Evolutionary conservation across 2,888 invertebrate genomes (phyloP).

Genomic region (Leptothorax acervorum): DNA sequence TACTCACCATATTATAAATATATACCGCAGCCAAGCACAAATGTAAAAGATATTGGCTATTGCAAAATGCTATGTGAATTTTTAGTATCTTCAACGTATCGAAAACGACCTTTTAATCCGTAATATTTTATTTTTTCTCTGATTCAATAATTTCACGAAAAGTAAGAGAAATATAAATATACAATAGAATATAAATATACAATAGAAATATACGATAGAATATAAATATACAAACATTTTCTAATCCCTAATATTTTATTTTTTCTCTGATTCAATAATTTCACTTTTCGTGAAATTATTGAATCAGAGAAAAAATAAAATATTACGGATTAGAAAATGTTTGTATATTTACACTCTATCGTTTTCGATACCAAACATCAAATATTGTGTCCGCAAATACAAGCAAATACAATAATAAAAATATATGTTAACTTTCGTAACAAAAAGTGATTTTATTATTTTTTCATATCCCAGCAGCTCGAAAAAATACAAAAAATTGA

Average conservation of each 20-base stretch:
- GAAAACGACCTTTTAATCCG: too few relatives aligned
- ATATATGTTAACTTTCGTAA: neutral
- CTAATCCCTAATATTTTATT: constrained; percentile 13
- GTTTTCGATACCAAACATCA: constrained; percentile 12
- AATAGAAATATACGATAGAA: neutral
- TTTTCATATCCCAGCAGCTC: neutral
- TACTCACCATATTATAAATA: neutral
- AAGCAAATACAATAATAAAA: neutral
- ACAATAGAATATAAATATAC: too few relatives aligned
- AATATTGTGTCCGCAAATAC: constrained; percentile 19
- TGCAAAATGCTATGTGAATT: neutral
- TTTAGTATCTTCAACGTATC: neutral
- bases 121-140: too few relatives aligned
- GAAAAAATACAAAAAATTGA: constrained; percentile 1
- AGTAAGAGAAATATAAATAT: too few relatives aligned
- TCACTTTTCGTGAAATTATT: neutral
- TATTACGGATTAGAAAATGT: constrained; percentile 2
- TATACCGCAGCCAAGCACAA: neutral
- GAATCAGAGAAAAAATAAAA: neutral
- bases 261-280: neutral
- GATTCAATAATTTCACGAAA: too few relatives aligned
- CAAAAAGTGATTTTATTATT: constrained; percentile 16
- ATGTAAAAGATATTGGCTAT: neutral
- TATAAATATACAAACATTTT: constrained; percentile 10
- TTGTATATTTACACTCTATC: neutral